Evolutionary conservation across 2,113 vertebrate species (phyloP).

Genomic region (Polyodon spathula): DNA sequence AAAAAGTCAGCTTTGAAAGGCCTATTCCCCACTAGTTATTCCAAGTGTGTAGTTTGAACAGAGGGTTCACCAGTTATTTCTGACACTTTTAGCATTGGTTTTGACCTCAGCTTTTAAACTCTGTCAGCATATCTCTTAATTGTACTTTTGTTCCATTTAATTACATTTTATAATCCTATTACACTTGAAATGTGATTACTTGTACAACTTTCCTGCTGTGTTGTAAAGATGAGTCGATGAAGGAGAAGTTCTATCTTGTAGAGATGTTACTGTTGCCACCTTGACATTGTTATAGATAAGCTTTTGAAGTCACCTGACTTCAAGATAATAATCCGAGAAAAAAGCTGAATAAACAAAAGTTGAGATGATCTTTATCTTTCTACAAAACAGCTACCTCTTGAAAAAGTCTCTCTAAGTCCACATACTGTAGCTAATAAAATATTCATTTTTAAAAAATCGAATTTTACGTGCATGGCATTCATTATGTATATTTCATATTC

Average conservation of each 20-base stretch:
- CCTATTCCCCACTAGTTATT: too few species aligned
- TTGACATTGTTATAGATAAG: slow-evolving; percentile 7
- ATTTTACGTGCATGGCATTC: too few species aligned
- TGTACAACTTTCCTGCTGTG: slow-evolving; percentile 42
- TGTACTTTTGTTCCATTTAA: slow-evolving; percentile 53
- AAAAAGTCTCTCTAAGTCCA: too few species aligned
- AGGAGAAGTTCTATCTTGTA: not conserved
- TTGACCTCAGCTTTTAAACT: slow-evolving; percentile 40
- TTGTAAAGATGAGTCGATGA: slow-evolving; percentile 27
- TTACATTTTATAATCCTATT: slow-evolving; percentile 61
- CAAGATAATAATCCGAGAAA: too few species aligned
- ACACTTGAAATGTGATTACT: slow-evolving; percentile 59
- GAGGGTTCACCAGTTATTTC: not conserved
- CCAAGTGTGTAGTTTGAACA: not conserved
- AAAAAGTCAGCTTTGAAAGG: too few species aligned
- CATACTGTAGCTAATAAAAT: too few species aligned
- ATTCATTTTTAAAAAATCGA: too few species aligned
- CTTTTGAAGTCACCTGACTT: not conserved
- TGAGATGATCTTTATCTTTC: too few species aligned
- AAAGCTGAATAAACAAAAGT: too few species aligned
- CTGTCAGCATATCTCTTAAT: slow-evolving; percentile 36
- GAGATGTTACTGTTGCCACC: not conserved
- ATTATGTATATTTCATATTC: too few species aligned
- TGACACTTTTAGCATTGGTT: slow-evolving; percentile 27
- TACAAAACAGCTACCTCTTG: too few species aligned